phyloP scores from a whole-genome alignment of 2,888 invertebrate species.

The Dromius quadrimaculatus region DNA sequence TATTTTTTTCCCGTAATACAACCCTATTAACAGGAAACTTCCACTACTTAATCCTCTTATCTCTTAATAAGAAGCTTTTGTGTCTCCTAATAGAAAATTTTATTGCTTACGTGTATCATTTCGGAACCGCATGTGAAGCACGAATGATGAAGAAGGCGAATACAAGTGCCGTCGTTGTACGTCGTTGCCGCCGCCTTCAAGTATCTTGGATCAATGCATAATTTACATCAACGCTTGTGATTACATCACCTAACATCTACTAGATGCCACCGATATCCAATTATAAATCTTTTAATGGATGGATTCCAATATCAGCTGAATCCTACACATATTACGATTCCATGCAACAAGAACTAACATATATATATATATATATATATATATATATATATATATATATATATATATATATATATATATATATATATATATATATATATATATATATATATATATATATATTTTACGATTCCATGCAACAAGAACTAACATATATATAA shows the following conservation, averaged over 20 bases:
- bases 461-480: too few species aligned
- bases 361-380: too few species aligned
- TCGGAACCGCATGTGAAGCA: slow-evolving; percentile 22
- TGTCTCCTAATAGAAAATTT: slow-evolving; percentile 44
- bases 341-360: too few species aligned
- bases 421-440: too few species aligned
- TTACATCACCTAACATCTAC: neutral
- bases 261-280: neutral
- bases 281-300: slow-evolving; percentile 1
- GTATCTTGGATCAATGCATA: neutral
- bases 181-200: neutral
- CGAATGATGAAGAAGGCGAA: slow-evolving; percentile 14
- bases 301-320: neutral
- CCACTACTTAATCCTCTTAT: slow-evolving; percentile 47
- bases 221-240: neutral
- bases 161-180: neutral
- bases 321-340: too few species aligned
- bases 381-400: too few species aligned
- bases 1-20: slow-evolving; percentile 40
- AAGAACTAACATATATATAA: too few species aligned
- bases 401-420: too few species aligned
- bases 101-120: slow-evolving; percentile 48
- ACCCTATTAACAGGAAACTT: slow-evolving; percentile 46
- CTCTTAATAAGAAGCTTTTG: slow-evolving; percentile 47
- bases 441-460: too few species aligned